A percentile compares a stretch with the other conserved stretches of the same genome.
phyloP scores from a whole-genome alignment of 1,140 invertebrate genomes.

The Coelopa frigida region DNA sequence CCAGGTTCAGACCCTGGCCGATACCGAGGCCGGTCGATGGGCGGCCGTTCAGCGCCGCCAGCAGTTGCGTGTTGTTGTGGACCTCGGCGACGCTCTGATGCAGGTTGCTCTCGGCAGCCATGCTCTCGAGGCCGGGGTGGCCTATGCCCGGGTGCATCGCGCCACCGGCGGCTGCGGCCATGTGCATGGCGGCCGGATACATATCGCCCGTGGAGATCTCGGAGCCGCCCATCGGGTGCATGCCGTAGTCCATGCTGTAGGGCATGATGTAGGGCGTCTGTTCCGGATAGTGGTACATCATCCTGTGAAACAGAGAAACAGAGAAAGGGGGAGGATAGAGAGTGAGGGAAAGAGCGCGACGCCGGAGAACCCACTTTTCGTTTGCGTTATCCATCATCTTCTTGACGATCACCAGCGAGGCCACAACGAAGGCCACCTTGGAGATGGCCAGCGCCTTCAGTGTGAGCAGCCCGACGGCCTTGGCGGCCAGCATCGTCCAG shows the following conservation, averaged over 20 bases:
- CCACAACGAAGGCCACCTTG: slow-evolving; percentile 54
- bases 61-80: slow-evolving; percentile 31
- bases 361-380: slow-evolving; percentile 41
- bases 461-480: slow-evolving; percentile 52
- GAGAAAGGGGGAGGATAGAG: too few species aligned
- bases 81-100: slow-evolving; percentile 35
- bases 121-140: slow-evolving; percentile 32
- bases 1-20: too few species aligned
- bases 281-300: slow-evolving; percentile 41
- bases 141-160: slow-evolving; percentile 24
- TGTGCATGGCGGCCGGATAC: slow-evolving; percentile 13
- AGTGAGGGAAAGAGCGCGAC: background rate
- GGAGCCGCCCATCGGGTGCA: slow-evolving; percentile 23
- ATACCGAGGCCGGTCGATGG: slow-evolving; percentile 19
- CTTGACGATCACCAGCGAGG: slow-evolving; percentile 51
- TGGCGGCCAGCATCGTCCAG: slow-evolving; percentile 50
- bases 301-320: slow-evolving; percentile 23
- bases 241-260: slow-evolving; percentile 37
- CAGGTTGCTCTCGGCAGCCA: slow-evolving; percentile 32
- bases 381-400: slow-evolving; percentile 50
- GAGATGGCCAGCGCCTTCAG: slow-evolving; percentile 56
- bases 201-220: slow-evolving; percentile 19
- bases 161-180: slow-evolving; percentile 20
- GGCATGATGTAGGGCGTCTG: slow-evolving; percentile 44
- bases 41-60: slow-evolving; percentile 35